Base-by-base conservation (phyloP, 2,797 vertebrate species). In the Lepilemur ruficaudatus region DNA sequence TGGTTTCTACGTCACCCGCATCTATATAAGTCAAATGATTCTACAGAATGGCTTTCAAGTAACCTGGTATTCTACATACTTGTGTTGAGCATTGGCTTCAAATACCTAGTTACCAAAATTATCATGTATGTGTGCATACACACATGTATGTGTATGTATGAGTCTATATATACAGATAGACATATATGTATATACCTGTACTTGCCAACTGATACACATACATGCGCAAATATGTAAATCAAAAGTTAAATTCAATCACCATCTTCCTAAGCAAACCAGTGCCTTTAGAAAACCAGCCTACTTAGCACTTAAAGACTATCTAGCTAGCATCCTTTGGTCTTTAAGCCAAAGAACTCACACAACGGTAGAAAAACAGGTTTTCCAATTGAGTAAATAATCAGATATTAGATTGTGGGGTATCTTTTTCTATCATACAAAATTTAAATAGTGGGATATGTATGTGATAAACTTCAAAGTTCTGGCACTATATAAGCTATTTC, bases 131-230 rank as follows among this genome's bases (percentile, higher is more conserved):
- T 76, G 7, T 18, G 1, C 25, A 15, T 88, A 2, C 32, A 1
- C 5, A 25, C 13, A 1, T 41, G 12, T 22, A 2, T 14, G 1
- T 69, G 2, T 35, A 14, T 38, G 17, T 48, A 1, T 20, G 1
- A 32, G 25, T 35, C 14, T 38, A 0, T 50, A 0, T 67, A 2
- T 73, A 1, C 4, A 41, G 7, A 69, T 4, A 69, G 18, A 35
- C 10, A 13, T 10, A 17, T 46, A 23, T 32, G 17, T 57, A 57
- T 57, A 59, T 80, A 32, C 5, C 9, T 57, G 17, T 50, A 67
- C 32, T 50, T 93, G 9, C 15, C 83, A 28, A 57, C 28, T 55
- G 30, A 5, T 89, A 28, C 2, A 86, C 55, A 67, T 25, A 89
- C 22, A 23, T 1, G 75, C 50, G 69, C 13, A 89, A 22, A 70